These are phyloP conservation scores for Eulemur mongoz DNA, from an alignment of 2,797 vertebrate genomes.

Conservation along the genomic window DNA sequence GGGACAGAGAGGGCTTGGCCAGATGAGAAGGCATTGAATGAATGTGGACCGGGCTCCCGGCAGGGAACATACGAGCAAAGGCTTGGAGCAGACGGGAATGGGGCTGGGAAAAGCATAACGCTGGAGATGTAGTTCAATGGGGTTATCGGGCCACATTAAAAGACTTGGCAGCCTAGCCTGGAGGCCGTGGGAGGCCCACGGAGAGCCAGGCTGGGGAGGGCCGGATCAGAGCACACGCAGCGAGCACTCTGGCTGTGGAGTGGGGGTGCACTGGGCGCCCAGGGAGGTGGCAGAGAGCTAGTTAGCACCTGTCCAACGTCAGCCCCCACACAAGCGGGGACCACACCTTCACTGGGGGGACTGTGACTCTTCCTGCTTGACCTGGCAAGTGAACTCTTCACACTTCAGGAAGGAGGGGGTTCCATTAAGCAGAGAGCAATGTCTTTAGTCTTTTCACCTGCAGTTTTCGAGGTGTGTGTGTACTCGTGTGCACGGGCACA, in stretches of 20 bases:
- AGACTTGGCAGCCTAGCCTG: not conserved
- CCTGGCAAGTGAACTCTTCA: not conserved
- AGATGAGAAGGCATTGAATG: not conserved
- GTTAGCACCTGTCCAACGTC: too few relatives aligned
- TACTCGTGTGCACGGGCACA: rapidly evolving
- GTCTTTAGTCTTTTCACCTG: not conserved
- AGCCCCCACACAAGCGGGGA: not conserved
- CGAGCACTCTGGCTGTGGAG: not conserved
- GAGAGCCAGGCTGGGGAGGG: not conserved
- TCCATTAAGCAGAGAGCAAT: not conserved
- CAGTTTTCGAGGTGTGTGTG: not conserved
- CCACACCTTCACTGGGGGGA: too few relatives aligned
- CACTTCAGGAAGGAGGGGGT: not conserved
- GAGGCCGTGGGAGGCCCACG: not conserved
- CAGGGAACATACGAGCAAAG: not conserved
- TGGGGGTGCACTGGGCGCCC: rapidly evolving
- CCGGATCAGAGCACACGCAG: not conserved
- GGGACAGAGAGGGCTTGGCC: not conserved
- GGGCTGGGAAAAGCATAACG: not conserved
- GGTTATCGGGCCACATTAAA: not conserved
- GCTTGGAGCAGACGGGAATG: too few relatives aligned
- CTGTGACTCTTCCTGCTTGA: not conserved
- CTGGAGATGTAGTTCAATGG: not conserved
- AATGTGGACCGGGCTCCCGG: not conserved
- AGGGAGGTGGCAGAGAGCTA: not conserved